Percentiles rank a stretch among this genome's conserved stretches.
phyloP scores from a whole-genome alignment of 2,888 invertebrate genomes.

The Junonia oenone region DNA sequence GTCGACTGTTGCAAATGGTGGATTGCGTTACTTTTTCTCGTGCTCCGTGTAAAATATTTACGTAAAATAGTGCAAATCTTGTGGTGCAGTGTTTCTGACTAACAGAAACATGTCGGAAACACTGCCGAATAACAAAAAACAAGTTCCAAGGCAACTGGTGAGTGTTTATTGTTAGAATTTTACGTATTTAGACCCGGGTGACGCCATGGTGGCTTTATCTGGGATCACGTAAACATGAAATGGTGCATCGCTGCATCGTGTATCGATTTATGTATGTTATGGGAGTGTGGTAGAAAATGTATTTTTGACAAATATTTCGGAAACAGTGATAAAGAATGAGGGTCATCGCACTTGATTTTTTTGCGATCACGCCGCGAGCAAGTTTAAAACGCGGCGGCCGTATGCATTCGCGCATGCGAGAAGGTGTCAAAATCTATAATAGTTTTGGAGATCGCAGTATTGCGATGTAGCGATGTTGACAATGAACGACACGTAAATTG shows the following conservation, averaged over 20 bases:
- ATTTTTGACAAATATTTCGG: slow-evolving; percentile 38
- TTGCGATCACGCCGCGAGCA: slow-evolving; percentile 69
- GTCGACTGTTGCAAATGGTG: slow-evolving; percentile 78
- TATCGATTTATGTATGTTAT: slow-evolving; percentile 71
- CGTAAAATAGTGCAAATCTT: slow-evolving; percentile 78
- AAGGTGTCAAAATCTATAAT: slow-evolving; percentile 77
- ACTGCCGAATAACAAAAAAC: slow-evolving; percentile 79
- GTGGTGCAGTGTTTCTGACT: slow-evolving; percentile 78
- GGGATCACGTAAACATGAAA: slow-evolving; percentile 83
- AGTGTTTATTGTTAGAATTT: slow-evolving; percentile 77
- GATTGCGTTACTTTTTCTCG: slow-evolving; percentile 79
- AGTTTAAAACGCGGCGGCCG: slow-evolving; percentile 76
- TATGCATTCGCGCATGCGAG: slow-evolving; percentile 79
- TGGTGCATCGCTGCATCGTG: slow-evolving; percentile 80
- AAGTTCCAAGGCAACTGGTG: slow-evolving; percentile 82
- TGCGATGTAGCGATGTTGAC: slow-evolving; percentile 50
- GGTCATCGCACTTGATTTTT: slow-evolving; percentile 67
- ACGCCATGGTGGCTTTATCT: slow-evolving; percentile 83
- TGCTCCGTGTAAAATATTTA: slow-evolving; percentile 80
- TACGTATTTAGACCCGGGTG: slow-evolving; percentile 79
- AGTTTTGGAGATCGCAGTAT: slow-evolving; percentile 62
- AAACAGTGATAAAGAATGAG: slow-evolving; percentile 47
- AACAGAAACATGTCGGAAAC: slow-evolving; percentile 79
- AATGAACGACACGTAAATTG: slow-evolving; percentile 45
- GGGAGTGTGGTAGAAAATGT: slow-evolving; percentile 42